Evolutionary conservation across 2,797 vertebrate species (phyloP).

Genomic region (Notolepis coatsorum): DNA sequence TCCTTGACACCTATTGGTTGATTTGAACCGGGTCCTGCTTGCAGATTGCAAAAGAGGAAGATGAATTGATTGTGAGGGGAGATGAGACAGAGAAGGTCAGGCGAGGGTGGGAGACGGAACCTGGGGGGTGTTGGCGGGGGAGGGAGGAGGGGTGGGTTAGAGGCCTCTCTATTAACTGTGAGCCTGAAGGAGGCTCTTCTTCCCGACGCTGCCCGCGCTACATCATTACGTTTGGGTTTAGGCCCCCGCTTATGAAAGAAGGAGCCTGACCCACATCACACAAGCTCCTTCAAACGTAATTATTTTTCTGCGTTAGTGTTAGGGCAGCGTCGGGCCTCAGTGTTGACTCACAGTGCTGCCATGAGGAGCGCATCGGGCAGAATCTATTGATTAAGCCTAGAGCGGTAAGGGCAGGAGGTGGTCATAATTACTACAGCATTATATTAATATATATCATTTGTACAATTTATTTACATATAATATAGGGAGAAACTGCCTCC

Average conservation of each 20-base stretch:
- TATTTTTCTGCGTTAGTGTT: slow-evolving; percentile 52
- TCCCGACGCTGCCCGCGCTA: slow-evolving; percentile 30
- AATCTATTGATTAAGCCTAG: slow-evolving; percentile 6
- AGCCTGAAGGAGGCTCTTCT: slow-evolving; percentile 61
- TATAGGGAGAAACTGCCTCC: neutral
- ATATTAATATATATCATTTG: neutral
- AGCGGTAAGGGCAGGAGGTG: neutral
- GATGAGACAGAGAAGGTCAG: slow-evolving; percentile 78
- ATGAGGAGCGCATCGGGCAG: neutral
- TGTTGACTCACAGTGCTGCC: neutral
- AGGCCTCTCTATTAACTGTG: slow-evolving; percentile 60
- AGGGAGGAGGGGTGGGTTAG: slow-evolving; percentile 23
- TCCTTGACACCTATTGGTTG: slow-evolving; percentile 70
- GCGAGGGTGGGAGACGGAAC: slow-evolving; percentile 32
- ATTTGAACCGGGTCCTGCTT: slow-evolving; percentile 61
- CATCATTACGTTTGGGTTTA: slow-evolving; percentile 60
- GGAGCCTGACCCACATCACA: slow-evolving; percentile 65
- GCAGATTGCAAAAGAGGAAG: slow-evolving; percentile 63
- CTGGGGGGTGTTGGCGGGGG: neutral
- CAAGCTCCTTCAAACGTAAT: slow-evolving; percentile 53
- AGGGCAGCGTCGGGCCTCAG: neutral
- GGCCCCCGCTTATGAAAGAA: slow-evolving; percentile 58
- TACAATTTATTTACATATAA: neutral
- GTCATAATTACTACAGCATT: no score
- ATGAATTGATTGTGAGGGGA: slow-evolving; percentile 71